Conservation (phyloP, 2,797 vertebrate genomes). For the Limosa lapponica region DNA sequence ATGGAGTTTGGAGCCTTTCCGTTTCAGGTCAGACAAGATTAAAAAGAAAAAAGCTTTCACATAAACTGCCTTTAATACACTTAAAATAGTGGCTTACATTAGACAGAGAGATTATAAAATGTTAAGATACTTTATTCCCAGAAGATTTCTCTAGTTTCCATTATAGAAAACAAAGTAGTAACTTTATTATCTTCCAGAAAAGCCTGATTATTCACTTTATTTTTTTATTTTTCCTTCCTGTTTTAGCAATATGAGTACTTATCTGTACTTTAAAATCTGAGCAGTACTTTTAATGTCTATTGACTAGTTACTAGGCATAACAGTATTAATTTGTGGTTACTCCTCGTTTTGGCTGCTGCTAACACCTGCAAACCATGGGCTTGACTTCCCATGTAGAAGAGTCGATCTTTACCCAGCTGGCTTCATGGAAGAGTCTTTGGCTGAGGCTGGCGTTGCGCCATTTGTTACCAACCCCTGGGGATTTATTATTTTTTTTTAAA, state of each 20-base stretch:
- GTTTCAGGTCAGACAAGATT: constrained; percentile 68
- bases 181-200: constrained; percentile 1
- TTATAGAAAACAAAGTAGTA: background rate
- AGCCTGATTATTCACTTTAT: background rate
- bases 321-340: background rate
- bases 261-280: background rate
- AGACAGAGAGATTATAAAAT: constrained; percentile 15
- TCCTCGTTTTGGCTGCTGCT: background rate
- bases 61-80: constrained; percentile 43
- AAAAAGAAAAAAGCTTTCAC: constrained; percentile 54
- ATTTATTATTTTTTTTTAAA: background rate
- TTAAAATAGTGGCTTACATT: constrained; percentile 33
- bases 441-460: background rate
- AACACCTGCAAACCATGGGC: background rate
- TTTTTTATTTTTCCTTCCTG: background rate
- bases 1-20: constrained; percentile 28
- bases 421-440: background rate
- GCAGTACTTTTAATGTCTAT: background rate
- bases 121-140: background rate
- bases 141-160: background rate
- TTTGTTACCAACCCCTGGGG: background rate
- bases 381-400: background rate
- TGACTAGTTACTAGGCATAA: background rate
- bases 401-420: background rate
- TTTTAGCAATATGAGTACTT: background rate